Evolutionary conservation across 1,140 invertebrate genomes (phyloP).

Genomic region (Agraylea sexmaculata): DNA sequence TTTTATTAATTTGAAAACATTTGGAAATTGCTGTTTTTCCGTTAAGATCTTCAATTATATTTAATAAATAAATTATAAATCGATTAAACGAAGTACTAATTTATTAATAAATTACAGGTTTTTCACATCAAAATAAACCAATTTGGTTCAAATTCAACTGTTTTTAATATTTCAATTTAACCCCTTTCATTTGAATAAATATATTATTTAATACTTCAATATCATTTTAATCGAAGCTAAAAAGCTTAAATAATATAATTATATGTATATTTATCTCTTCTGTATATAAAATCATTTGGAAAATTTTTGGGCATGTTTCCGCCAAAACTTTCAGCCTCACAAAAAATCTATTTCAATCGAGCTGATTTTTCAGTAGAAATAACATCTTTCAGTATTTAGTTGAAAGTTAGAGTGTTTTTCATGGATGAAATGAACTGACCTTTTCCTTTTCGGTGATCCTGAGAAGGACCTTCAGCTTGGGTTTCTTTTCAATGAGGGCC

Average conservation of each 20-base stretch:
- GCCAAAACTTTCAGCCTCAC: background rate
- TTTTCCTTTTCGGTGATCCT: conserved; percentile 33
- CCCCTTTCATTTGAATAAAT: too few relatives aligned
- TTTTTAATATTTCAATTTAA: too few relatives aligned
- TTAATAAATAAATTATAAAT: too few relatives aligned
- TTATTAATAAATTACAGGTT: too few relatives aligned
- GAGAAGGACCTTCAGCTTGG: conserved; percentile 34
- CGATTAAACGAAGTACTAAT: too few relatives aligned
- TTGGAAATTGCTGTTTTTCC: too few relatives aligned
- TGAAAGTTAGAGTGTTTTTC: background rate
- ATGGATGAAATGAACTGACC: conserved; percentile 24
- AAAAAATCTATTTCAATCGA: background rate
- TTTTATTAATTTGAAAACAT: too few relatives aligned
- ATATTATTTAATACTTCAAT: too few relatives aligned
- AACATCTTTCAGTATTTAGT: background rate
- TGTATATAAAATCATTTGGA: conserved; percentile 3
- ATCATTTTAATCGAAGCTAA: too few relatives aligned
- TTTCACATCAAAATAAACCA: too few relatives aligned
- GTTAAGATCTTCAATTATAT: too few relatives aligned
- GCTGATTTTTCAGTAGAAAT: background rate
- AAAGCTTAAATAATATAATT: conserved; percentile 5
- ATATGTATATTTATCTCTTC: conserved; percentile 2
- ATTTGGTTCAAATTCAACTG: too few relatives aligned
- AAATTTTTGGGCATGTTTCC: background rate
- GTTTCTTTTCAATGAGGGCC: conserved; percentile 35